These are phyloP conservation scores for Myiotriccus ornatus DNA, from an alignment of 2,797 vertebrate species.

Conservation along the genomic window DNA sequence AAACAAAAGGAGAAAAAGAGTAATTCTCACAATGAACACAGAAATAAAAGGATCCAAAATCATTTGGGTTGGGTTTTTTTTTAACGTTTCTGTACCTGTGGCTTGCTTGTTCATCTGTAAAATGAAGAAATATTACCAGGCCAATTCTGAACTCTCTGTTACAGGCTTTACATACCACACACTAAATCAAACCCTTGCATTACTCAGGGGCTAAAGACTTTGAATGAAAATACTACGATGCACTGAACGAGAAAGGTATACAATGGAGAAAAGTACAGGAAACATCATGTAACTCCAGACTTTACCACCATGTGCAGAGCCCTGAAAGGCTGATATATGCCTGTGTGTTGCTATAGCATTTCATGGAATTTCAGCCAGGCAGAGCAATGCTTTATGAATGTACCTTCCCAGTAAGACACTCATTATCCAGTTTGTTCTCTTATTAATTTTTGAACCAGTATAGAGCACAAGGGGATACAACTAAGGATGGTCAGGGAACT, in stretches of 20 bases:
- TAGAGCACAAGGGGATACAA: background rate
- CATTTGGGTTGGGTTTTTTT: background rate
- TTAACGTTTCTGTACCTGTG: background rate
- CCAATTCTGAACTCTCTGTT: background rate
- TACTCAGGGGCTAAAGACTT: background rate
- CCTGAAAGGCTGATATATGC: background rate
- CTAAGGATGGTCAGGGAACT: background rate
- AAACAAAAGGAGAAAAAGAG: background rate
- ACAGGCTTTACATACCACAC: background rate
- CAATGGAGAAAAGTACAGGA: background rate
- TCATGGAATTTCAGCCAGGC: background rate
- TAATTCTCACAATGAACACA: background rate
- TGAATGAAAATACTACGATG: background rate
- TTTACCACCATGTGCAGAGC: background rate
- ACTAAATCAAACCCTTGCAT: background rate
- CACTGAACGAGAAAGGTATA: background rate
- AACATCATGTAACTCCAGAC: rapidly evolving
- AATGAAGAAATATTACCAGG: background rate
- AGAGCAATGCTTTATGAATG: background rate
- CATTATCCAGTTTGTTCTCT: background rate
- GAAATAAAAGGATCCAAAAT: background rate
- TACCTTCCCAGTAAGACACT: background rate
- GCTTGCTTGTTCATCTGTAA: background rate
- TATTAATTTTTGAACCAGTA: background rate
- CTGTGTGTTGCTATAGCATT: background rate